These are phyloP conservation scores for Drosophila trichaetosa DNA, from an alignment of 2,888 invertebrate species.

Conservation along the genomic window DNA sequence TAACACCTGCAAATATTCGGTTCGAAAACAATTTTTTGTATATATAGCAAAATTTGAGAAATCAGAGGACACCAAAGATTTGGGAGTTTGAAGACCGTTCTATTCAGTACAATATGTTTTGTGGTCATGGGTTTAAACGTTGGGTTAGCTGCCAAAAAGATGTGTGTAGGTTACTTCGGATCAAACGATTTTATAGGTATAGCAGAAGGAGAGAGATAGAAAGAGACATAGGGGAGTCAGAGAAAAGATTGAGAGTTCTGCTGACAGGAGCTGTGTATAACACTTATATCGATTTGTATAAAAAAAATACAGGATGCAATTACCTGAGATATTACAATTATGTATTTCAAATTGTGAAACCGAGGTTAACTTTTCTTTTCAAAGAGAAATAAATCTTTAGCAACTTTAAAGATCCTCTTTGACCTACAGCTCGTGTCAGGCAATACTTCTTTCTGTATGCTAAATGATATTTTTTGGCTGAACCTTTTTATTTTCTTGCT, in stretches of 20 bases:
- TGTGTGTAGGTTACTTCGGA: conserved; percentile 7
- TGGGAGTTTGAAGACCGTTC: conserved; percentile 1
- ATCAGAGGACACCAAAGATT: conserved; percentile 6
- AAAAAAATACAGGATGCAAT: neutral
- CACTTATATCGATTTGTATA: neutral
- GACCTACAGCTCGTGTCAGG: conserved; percentile 26
- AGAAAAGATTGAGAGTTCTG: conserved; percentile 5
- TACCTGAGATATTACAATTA: neutral
- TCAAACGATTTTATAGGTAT: conserved; percentile 1
- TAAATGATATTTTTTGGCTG: conserved; percentile 83
- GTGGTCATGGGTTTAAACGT: neutral
- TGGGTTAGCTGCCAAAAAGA: conserved; percentile 17
- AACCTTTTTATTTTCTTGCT: conserved; percentile 65
- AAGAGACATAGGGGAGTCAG: neutral
- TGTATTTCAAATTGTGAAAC: neutral
- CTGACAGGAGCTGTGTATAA: conserved; percentile 24
- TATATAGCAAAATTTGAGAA: neutral
- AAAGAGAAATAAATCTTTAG: neutral
- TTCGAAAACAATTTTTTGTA: conserved; percentile 85
- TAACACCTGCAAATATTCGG: conserved; percentile 94
- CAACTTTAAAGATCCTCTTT: neutral
- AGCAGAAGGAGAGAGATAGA: neutral
- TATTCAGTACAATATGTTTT: neutral
- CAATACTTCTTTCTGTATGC: conserved; percentile 1
- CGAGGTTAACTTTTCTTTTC: neutral